Percentiles rank a stretch among this genome's conserved stretches.
Evolutionary conservation across 1,140 invertebrate genomes (phyloP).

Genomic region (Drosophila virilis): DNA sequence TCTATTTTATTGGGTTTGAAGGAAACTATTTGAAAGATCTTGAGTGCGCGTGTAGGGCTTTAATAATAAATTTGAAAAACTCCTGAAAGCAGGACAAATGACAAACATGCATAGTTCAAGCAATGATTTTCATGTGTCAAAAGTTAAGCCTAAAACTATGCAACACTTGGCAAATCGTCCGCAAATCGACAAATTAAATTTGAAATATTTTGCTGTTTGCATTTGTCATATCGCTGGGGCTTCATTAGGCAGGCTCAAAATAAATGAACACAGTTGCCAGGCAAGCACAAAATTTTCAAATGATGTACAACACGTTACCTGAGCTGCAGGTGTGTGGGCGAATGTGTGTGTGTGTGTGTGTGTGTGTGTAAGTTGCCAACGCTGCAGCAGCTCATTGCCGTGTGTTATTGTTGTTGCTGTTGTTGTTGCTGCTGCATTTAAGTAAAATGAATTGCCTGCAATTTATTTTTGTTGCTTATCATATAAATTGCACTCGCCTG

Average conservation of each 20-base stretch:
- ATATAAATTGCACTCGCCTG: slow-evolving; percentile 80
- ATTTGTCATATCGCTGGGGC: slow-evolving; percentile 7
- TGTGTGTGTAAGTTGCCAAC: slow-evolving; percentile 46
- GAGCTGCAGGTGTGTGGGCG: slow-evolving; percentile 2
- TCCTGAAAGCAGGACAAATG: no score
- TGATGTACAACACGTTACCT: slow-evolving; percentile 49
- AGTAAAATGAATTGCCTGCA: slow-evolving; percentile 81
- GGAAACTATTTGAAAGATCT: no score
- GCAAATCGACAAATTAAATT: slow-evolving; percentile 7
- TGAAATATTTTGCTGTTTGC: slow-evolving; percentile 1
- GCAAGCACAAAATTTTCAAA: slow-evolving; percentile 55
- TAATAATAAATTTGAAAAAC: no score
- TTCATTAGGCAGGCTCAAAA: slow-evolving; percentile 54
- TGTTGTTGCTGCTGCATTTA: slow-evolving; percentile 60
- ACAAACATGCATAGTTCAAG: not conserved
- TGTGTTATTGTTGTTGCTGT: slow-evolving; percentile 19
- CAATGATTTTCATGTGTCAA: not conserved
- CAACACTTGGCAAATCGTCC: slow-evolving; percentile 1
- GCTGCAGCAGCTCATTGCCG: slow-evolving; percentile 43
- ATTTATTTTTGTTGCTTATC: slow-evolving; percentile 82
- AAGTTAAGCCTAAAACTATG: slow-evolving; percentile 17
- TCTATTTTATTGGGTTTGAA: no score
- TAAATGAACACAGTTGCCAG: slow-evolving; percentile 58
- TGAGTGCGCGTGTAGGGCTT: no score
- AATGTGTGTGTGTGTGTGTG: slow-evolving; percentile 3